phyloP scores from a whole-genome alignment of 2,113 vertebrate species.

The Cavia aperea region DNA sequence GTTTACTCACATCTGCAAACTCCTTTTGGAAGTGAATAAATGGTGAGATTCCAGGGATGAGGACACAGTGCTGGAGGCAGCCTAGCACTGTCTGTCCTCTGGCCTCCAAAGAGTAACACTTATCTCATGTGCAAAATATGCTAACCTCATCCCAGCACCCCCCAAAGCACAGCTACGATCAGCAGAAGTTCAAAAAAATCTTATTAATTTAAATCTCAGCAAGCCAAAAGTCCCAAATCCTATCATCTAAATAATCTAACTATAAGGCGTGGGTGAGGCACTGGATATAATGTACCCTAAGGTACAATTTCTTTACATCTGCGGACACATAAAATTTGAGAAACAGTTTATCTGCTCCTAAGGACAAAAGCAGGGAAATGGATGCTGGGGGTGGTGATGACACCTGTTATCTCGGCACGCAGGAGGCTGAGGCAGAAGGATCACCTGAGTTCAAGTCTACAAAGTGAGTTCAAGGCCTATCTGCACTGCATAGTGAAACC shows the following conservation, averaged over 20 bases:
- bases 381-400: background rate
- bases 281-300: background rate
- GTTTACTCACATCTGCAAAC: background rate
- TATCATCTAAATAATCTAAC: slow-evolving; percentile 16
- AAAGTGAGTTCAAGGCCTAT: background rate
- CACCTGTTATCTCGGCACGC: background rate
- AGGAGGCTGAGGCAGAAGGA: background rate
- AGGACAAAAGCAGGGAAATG: background rate
- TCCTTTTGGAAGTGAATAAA: background rate
- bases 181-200: slow-evolving; percentile 10
- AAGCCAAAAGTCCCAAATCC: background rate
- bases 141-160: background rate
- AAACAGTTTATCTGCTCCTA: slow-evolving; percentile 2
- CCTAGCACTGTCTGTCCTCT: background rate
- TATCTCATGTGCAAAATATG: background rate
- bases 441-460: background rate
- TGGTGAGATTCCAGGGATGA: background rate
- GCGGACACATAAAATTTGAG: background rate
- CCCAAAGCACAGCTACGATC: background rate
- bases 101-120: background rate
- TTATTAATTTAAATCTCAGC: background rate
- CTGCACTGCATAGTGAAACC: background rate
- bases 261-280: background rate
- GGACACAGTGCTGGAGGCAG: background rate
- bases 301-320: background rate